Conservation (phyloP, 2,113 vertebrate species). For the Rhinoptilus africanus region DNA sequence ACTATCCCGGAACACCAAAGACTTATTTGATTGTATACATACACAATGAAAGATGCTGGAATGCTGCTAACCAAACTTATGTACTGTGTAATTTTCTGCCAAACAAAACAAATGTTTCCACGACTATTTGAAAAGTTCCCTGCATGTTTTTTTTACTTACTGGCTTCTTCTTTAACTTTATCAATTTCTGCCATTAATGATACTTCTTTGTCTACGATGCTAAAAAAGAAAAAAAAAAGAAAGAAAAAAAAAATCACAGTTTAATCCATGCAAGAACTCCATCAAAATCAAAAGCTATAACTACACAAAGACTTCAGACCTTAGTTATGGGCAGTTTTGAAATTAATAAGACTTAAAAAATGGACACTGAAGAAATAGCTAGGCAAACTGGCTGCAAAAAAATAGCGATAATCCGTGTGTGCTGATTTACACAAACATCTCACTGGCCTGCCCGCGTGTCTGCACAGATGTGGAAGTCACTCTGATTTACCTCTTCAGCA, state of each 20-base stretch:
- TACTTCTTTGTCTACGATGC: slow-evolving; percentile 83
- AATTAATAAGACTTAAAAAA: background rate
- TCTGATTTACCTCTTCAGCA: background rate
- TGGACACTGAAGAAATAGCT: background rate
- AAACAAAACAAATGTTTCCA: background rate
- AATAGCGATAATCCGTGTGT: background rate
- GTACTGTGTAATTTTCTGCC: background rate
- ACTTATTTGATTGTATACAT: background rate
- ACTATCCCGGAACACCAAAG: background rate
- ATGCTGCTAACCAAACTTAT: background rate
- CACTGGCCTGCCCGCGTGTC: background rate
- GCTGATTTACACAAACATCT: background rate
- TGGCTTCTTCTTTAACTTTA: slow-evolving; percentile 84
- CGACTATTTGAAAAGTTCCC: background rate
- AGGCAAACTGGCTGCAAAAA: background rate
- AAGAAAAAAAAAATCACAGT: background rate
- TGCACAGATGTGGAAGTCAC: background rate
- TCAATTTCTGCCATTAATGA: slow-evolving; percentile 82
- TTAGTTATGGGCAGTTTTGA: background rate
- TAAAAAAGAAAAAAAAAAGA: slow-evolving; percentile 38
- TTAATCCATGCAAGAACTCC: slow-evolving; percentile 25
- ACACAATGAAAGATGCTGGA: background rate
- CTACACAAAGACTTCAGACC: background rate
- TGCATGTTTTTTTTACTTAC: slow-evolving; percentile 71
- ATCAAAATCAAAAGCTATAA: background rate